A percentile compares a stretch with the other conserved stretches of the same genome.
Evolutionary conservation across 2,888 invertebrate species (phyloP).

Genomic region (Geotrupes spiniger): DNA sequence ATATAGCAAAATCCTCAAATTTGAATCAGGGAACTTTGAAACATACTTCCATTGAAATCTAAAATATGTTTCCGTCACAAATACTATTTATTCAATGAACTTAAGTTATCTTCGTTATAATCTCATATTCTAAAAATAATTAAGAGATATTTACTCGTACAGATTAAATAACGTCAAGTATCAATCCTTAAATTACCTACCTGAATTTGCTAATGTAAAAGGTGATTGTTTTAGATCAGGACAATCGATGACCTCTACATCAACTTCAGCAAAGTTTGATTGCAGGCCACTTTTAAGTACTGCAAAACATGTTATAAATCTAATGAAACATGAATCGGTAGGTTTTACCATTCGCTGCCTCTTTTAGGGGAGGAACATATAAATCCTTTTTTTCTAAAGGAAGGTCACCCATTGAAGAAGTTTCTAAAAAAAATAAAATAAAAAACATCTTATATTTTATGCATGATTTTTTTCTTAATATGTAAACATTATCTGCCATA

Average conservation of each 20-base stretch:
- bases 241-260: slow-evolving; percentile 75
- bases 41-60: too few species aligned
- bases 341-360: slow-evolving; percentile 60
- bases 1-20: too few species aligned
- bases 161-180: slow-evolving; percentile 8
- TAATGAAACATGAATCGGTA: background rate
- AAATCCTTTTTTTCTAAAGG: slow-evolving; percentile 56
- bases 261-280: slow-evolving; percentile 68
- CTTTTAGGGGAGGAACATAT: slow-evolving; percentile 60
- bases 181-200: slow-evolving; percentile 49
- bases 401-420: slow-evolving; percentile 27
- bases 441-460: background rate
- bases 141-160: background rate
- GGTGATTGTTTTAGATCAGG: slow-evolving; percentile 81
- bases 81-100: too few species aligned
- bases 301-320: slow-evolving; percentile 44
- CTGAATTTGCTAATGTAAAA: slow-evolving; percentile 75
- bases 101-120: too few species aligned
- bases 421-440: too few species aligned
- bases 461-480: background rate
- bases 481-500: background rate
- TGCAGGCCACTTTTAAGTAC: slow-evolving; percentile 68
- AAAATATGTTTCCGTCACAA: too few species aligned
- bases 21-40: too few species aligned
- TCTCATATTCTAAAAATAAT: too few species aligned